Conservation (phyloP, 2,888 invertebrate genomes). For the Oscheius sp. region DNA sequence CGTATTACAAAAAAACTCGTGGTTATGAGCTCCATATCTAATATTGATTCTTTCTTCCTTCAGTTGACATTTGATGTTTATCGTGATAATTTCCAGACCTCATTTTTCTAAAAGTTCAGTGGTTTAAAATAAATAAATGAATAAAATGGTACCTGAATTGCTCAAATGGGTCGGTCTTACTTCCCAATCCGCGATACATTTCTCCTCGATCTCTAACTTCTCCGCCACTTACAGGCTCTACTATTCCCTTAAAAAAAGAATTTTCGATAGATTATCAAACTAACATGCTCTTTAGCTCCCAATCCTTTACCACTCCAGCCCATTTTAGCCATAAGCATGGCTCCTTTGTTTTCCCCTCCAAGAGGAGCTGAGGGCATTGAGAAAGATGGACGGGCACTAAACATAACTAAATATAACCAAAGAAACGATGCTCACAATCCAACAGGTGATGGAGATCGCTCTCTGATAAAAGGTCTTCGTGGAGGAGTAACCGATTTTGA, state of each 20-base stretch:
- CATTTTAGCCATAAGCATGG: conserved; percentile 95
- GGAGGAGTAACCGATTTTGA: conserved; percentile 19
- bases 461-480: not conserved
- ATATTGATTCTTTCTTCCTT: conserved; percentile 6
- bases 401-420: no score
- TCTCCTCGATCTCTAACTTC: conserved; percentile 88
- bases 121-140: not conserved
- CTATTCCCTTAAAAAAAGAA: conserved; percentile 77
- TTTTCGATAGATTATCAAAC: not conserved
- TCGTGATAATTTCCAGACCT: conserved; percentile 27
- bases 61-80: not conserved
- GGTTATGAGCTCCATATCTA: no score
- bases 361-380: conserved; percentile 53
- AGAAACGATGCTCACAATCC: conserved; percentile 23
- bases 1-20: no score
- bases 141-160: conserved; percentile 37
- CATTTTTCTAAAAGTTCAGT: conserved; percentile 3
- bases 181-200: conserved; percentile 93
- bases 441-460: conserved; percentile 22
- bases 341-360: conserved; percentile 92
- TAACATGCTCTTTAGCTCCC: conserved; percentile 89
- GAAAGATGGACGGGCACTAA: conserved; percentile 4
- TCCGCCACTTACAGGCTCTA: conserved; percentile 90
- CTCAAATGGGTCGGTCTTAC: conserved; percentile 66
- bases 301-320: conserved; percentile 93